Conservation (phyloP, 2,797 vertebrate genomes). For the Neosilurus mollespiculum region DNA sequence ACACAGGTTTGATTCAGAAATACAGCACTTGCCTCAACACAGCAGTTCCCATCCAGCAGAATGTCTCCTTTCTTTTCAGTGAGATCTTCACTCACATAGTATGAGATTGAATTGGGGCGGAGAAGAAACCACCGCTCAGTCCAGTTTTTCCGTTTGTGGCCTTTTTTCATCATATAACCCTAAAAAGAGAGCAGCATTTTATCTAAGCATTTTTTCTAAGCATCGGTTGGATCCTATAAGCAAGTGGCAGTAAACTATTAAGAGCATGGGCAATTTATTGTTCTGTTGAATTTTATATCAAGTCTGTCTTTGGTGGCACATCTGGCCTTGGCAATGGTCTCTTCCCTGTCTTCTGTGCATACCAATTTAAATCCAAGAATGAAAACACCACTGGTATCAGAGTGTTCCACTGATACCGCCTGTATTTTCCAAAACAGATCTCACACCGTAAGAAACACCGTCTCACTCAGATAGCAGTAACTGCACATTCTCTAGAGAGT, state of each 20-base stretch:
- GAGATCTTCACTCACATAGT: slow-evolving; percentile 90
- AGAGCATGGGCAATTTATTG: slow-evolving; percentile 7
- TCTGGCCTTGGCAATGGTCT: slow-evolving; percentile 49
- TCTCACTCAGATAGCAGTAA: slow-evolving; percentile 1
- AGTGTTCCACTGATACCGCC: slow-evolving; percentile 39
- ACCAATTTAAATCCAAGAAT: slow-evolving; percentile 41
- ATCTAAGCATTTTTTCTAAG: background rate
- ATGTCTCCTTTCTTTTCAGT: slow-evolving; percentile 93
- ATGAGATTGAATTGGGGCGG: slow-evolving; percentile 84
- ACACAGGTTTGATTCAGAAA: background rate
- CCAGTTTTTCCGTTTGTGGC: slow-evolving; percentile 97
- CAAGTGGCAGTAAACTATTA: background rate
- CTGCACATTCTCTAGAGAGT: background rate
- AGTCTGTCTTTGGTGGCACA: slow-evolving; percentile 39
- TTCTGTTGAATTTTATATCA: slow-evolving; percentile 36
- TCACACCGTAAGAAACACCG: no score
- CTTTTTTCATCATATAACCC: slow-evolving; percentile 98
- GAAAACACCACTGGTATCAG: slow-evolving; percentile 37
- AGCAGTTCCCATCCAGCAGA: slow-evolving; percentile 83
- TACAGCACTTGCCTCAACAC: slow-evolving; percentile 80
- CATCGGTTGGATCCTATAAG: background rate
- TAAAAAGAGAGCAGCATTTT: slow-evolving; percentile 59
- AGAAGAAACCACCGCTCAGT: slow-evolving; percentile 96
- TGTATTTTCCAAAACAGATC: slow-evolving; percentile 30
- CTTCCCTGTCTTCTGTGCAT: slow-evolving; percentile 8